Conservation (phyloP, 2,888 invertebrate species). For the Dolichomitus sp. region DNA sequence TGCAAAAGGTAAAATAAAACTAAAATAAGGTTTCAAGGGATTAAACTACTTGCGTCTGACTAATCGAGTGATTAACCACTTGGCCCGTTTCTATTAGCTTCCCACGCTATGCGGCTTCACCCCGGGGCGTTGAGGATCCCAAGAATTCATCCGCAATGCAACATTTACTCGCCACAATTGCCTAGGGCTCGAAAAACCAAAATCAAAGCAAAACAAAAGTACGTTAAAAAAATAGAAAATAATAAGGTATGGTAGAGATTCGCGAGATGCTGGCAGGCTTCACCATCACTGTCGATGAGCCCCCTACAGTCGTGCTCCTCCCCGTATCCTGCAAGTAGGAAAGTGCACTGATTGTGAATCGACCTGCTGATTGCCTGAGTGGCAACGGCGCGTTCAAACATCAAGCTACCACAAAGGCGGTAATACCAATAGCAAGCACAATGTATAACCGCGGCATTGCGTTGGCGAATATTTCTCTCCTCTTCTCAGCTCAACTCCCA, state of each 20-base stretch:
- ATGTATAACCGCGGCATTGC: conserved; percentile 20
- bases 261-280: conserved; percentile 8
- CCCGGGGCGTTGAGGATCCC: conserved; percentile 3
- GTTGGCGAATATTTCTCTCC: background rate
- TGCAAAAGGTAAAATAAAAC: background rate
- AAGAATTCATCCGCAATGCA: conserved; percentile 30
- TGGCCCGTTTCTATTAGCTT: conserved; percentile 34
- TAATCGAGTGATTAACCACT: conserved; percentile 54
- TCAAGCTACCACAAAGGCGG: conserved; percentile 81
- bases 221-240: background rate
- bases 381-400: conserved; percentile 82
- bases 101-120: conserved; percentile 28
- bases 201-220: conserved; percentile 14
- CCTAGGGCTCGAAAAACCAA: conserved; percentile 7
- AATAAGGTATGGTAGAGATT: conserved; percentile 8
- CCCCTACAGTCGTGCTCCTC: conserved; percentile 6
- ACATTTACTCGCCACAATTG: background rate
- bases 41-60: conserved; percentile 27
- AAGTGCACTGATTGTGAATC: conserved; percentile 82
- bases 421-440: conserved; percentile 76
- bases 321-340: conserved; percentile 42
- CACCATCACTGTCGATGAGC: conserved; percentile 15
- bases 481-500: background rate
- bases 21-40: background rate
- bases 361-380: conserved; percentile 83